These are phyloP conservation scores for Parelbella ahira DNA, from an alignment of 2,888 invertebrate species.

Conservation along the genomic window DNA sequence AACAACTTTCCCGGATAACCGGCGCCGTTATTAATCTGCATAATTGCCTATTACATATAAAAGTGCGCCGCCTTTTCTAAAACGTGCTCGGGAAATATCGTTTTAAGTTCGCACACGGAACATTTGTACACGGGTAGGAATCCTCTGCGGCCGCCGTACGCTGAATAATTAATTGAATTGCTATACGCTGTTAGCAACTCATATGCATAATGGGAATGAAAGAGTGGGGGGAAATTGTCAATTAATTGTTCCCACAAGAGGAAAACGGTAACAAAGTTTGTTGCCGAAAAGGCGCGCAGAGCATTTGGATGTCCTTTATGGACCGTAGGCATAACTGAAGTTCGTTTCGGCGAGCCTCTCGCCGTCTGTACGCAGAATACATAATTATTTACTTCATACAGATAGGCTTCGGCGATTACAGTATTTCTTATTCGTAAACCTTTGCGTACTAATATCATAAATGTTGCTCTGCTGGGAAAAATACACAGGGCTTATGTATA, in stretches of 20 bases:
- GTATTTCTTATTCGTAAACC: constrained; percentile 8
- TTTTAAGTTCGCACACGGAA: constrained; percentile 11
- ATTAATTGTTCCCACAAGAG: constrained; percentile 33
- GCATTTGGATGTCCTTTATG: constrained; percentile 22
- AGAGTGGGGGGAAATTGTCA: constrained; percentile 33
- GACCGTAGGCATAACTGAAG: constrained; percentile 23
- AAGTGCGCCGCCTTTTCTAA: constrained; percentile 3
- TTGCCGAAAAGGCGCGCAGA: constrained; percentile 15
- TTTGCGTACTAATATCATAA: no score
- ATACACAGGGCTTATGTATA: no score
- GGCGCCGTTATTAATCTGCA: constrained; percentile 19
- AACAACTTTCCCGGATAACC: constrained; percentile 20
- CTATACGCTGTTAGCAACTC: constrained; percentile 27
- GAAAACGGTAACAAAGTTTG: constrained; percentile 28
- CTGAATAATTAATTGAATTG: constrained; percentile 35
- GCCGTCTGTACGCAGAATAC: constrained; percentile 21
- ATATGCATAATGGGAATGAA: constrained; percentile 32
- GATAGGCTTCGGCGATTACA: constrained; percentile 10
- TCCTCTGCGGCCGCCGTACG: constrained; percentile 22
- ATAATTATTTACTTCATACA: constrained; percentile 20
- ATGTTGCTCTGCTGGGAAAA: no score
- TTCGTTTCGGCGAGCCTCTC: constrained; percentile 21
- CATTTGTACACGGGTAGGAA: constrained; percentile 17
- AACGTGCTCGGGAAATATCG: constrained; percentile 6
- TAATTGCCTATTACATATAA: constrained; percentile 21